Evolutionary conservation across 2,113 vertebrate species (phyloP).

Genomic region (Ctenodactylus gundi): DNA sequence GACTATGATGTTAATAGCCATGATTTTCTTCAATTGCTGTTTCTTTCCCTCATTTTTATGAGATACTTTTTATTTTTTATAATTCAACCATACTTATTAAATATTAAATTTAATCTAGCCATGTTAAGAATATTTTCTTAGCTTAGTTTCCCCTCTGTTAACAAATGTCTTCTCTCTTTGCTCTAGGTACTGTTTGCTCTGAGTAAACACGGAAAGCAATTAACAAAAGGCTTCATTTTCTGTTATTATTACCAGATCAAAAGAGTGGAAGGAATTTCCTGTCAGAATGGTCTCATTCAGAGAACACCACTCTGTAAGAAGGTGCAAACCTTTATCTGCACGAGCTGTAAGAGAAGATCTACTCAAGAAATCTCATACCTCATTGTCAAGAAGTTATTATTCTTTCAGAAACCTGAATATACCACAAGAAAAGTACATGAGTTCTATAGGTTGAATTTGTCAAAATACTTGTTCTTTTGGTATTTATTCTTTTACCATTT

Average conservation of each 20-base stretch:
- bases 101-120: neutral
- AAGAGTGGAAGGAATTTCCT: no score
- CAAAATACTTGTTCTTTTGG: neutral
- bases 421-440: neutral
- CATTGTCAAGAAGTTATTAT: neutral
- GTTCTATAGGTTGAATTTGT: neutral
- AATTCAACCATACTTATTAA: neutral
- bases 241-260: neutral
- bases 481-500: neutral
- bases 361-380: neutral
- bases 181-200: neutral
- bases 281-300: neutral
- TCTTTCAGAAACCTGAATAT: neutral
- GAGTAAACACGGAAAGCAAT: neutral
- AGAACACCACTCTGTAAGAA: neutral
- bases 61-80: neutral
- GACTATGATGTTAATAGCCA: neutral
- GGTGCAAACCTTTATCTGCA: neutral
- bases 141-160: neutral
- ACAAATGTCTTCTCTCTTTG: neutral
- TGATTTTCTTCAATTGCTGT: neutral
- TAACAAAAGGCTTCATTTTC: neutral
- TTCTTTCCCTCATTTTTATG: neutral
- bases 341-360: neutral
- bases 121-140: neutral